Evolutionary conservation across 2,888 invertebrate genomes (phyloP).

Genomic region (Drosophila ustulata): DNA sequence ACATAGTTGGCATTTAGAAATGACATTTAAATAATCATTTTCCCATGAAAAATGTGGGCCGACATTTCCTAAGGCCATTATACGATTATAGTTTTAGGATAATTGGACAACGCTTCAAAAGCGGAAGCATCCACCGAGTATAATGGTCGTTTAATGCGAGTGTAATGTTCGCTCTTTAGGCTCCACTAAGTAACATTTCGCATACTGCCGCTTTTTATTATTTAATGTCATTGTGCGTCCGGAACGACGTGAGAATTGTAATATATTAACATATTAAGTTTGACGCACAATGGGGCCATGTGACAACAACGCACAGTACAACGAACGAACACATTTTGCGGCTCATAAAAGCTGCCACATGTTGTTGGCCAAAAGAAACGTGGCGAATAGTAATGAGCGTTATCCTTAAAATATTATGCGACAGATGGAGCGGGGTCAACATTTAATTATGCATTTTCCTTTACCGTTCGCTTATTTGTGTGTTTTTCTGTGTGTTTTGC

Average conservation of each 20-base stretch:
- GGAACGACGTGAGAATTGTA: slow-evolving; percentile 10
- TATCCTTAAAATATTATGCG: slow-evolving; percentile 6
- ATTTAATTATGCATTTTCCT: slow-evolving; percentile 53
- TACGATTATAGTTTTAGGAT: slow-evolving; percentile 6
- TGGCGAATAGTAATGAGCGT: slow-evolving; percentile 19
- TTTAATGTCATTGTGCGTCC: not conserved
- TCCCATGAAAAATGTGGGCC: slow-evolving; percentile 14
- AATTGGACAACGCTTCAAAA: not conserved
- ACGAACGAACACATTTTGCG: slow-evolving; percentile 14
- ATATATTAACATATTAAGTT: slow-evolving; percentile 32
- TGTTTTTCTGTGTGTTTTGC: not conserved
- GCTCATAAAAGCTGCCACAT: slow-evolving; percentile 57
- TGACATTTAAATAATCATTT: slow-evolving; percentile 46
- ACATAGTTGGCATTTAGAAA: slow-evolving; percentile 11
- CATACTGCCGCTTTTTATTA: not conserved
- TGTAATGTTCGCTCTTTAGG: not conserved
- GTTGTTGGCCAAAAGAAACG: slow-evolving; percentile 32
- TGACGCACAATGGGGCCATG: slow-evolving; percentile 14
- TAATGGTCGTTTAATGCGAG: not conserved
- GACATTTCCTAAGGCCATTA: slow-evolving; percentile 5
- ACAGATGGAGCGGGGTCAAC: slow-evolving; percentile 5
- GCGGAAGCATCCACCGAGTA: not conserved
- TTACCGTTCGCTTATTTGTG: not conserved
- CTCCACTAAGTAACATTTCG: slow-evolving; percentile 6
- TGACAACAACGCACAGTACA: slow-evolving; percentile 1